Base-by-base conservation (phyloP, 1,140 invertebrate species). In the Drosophila persimilis region DNA sequence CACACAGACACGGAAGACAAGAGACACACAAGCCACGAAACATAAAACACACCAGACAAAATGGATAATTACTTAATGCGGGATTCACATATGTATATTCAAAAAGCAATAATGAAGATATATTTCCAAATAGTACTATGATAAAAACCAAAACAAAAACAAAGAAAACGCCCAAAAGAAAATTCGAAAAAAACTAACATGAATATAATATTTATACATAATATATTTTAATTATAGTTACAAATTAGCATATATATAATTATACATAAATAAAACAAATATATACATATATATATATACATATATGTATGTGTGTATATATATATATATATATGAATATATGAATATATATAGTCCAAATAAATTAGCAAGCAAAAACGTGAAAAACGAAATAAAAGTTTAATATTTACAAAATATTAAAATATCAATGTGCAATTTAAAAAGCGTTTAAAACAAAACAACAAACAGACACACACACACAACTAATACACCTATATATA, bases 401-500 rank as follows among this genome's bases (percentile, higher is more conserved):
- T 88, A 88, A 88, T 88, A 88, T 88, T 86, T 86, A 78, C 74
- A 86, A 88, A 88, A 88, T 88, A 88, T 88, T 88, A 83, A 88
- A 78, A 72, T 81, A 88, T 88, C 72, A 81, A 79, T 88, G 83
- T 86, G 83, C 83, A 88, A 88, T 86, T 86, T 86, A 88, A 81
- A 64, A 79, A 64, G 63, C 83, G 83, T 86, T 86, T 78, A 71
- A 80, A 85, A 86, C 80, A 83, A 63, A 26, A 53, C 17, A 50
- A 41, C 35, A 17, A 53, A 24, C 53, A 17, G n/a, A 66, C 26
- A 66, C 26, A 73, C 15, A 67, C 47, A 63, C 64, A 69, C 41
- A 73, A 48, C 44, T 56, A 55, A 73, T 41, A 70, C 60, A 64
- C 61, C 52, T 44, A 56, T 55, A 73, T 52, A 73, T 64, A 73